Percentiles rank a stretch among this genome's conserved stretches.
These are phyloP conservation scores for Drosophila bipectinata DNA, from an alignment of 1,140 invertebrate species.

Conservation along the genomic window DNA sequence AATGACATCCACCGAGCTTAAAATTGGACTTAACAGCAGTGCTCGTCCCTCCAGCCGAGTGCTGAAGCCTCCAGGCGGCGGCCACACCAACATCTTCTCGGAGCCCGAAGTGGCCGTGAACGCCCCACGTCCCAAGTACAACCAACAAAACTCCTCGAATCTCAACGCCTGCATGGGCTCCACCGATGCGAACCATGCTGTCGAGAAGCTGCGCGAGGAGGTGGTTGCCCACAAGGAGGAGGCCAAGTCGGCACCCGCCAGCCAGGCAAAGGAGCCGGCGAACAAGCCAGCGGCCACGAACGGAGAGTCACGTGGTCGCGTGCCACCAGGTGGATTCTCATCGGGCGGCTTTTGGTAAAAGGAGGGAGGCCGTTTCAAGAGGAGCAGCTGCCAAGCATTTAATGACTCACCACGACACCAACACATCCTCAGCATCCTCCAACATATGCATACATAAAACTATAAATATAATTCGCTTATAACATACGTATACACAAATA, in stretches of 20 bases:
- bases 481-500: constrained; percentile 52
- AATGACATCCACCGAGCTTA: constrained; percentile 85
- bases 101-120: constrained; percentile 85
- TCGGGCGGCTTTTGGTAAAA: constrained; percentile 79
- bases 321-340: constrained; percentile 79
- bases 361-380: neutral
- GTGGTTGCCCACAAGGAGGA: constrained; percentile 56
- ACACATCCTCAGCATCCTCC: constrained; percentile 48
- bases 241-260: constrained; percentile 39
- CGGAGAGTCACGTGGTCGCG: constrained; percentile 69
- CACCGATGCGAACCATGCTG: constrained; percentile 73
- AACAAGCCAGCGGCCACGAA: constrained; percentile 49
- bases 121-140: constrained; percentile 83
- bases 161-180: constrained; percentile 83
- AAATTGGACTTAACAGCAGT: constrained; percentile 85
- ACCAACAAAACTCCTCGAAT: constrained; percentile 84
- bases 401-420: constrained; percentile 60
- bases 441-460: constrained; percentile 51
- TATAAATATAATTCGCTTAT: constrained; percentile 77
- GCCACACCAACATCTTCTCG: constrained; percentile 86
- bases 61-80: constrained; percentile 86
- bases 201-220: constrained; percentile 78
- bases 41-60: constrained; percentile 85
- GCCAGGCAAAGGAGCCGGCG: constrained; percentile 46
- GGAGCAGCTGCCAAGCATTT: constrained; percentile 55